A percentile compares a stretch with the other conserved stretches of the same genome.
Evolutionary conservation across 2,113 vertebrate genomes (phyloP).

Genomic region (Bubo scandiacus): DNA sequence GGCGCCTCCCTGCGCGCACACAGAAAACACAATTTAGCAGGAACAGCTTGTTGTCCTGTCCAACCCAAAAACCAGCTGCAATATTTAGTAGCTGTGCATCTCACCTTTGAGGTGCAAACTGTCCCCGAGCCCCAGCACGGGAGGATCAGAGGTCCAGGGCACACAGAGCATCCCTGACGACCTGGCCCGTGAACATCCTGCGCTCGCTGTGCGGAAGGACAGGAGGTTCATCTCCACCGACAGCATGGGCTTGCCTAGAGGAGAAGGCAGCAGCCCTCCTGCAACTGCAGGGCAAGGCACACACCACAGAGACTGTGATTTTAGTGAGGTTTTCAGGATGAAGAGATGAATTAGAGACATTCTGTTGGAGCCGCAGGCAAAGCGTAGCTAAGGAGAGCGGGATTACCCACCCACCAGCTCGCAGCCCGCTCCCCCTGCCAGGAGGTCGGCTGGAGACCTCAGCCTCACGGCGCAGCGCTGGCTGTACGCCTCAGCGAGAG

Average conservation of each 20-base stretch:
- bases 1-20: not conserved
- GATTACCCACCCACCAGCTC: not conserved
- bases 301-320: not conserved
- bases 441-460: not conserved
- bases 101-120: not conserved
- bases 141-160: not conserved
- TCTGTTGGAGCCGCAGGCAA: not conserved
- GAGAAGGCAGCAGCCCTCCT: not conserved
- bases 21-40: rapidly evolving
- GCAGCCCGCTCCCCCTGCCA: not conserved
- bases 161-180: rapidly evolving
- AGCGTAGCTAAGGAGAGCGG: not conserved
- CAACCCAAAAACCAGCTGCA: not conserved
- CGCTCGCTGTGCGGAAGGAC: rapidly evolving
- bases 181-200: rapidly evolving
- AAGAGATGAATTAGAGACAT: not conserved
- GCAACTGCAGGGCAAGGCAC: not conserved
- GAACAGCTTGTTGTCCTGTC: not conserved
- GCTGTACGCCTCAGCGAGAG: rapidly evolving
- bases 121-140: not conserved
- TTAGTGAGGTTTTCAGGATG: not conserved
- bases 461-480: not conserved
- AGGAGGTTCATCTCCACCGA: not conserved
- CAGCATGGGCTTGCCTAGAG: not conserved
- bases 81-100: too few relatives aligned